Evolutionary conservation across 37 sponge, comb jelly and placozoan genomes (phyloP), one percentile per base, ranked within the genome.

Genomic region (Oopsacas minuta): DNA sequence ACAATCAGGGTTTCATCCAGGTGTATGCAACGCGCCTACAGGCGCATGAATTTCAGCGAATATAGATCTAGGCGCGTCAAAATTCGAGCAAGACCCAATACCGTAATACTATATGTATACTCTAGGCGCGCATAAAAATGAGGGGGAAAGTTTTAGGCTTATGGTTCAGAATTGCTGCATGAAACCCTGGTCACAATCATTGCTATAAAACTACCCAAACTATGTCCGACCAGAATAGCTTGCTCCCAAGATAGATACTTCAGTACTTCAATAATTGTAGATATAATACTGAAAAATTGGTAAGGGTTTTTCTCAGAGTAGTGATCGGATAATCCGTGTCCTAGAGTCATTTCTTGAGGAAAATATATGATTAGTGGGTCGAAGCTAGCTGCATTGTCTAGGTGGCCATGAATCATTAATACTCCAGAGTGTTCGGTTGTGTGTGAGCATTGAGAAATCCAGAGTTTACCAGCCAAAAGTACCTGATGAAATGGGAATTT

Each of bases 241-340:
- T n/a, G 75, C 28, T 61, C 30, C 75, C 75, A 61, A 61, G 75
- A 10, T 12, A 61, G 5, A 34, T 61, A 61, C 20, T n/a, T 61
- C 32, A 61, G 75, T n/a, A 61, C 75, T 61, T 61, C 75, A 7
- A 61, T 10, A 5, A 61, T 12, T 32, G 22, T 34, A 34, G 75
- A 61, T 61, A 61, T 12, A 34, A 61, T 32, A 3, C 75, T n/a
- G 28, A n/a, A 25, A 34, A 20, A 61, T 3, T n/a, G 75, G 22
- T 61, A 61, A 34, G 75, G 17, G 30, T 25, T 61, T 34, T 61
- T 61, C 7, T 20, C 28, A 61, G 20, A 3, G 75, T 61, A 61
- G 75, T 61, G 75, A 12, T 61, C 75, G 1, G 75, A 61, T 25
- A 61, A 61, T 61, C 75, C 75, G 75, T 61, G 75, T 61, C 75